A percentile compares a stretch with the other conserved stretches of the same genome.
Conservation (phyloP, 1,140 invertebrate species). For the Rhopalosiphum maidis region DNA sequence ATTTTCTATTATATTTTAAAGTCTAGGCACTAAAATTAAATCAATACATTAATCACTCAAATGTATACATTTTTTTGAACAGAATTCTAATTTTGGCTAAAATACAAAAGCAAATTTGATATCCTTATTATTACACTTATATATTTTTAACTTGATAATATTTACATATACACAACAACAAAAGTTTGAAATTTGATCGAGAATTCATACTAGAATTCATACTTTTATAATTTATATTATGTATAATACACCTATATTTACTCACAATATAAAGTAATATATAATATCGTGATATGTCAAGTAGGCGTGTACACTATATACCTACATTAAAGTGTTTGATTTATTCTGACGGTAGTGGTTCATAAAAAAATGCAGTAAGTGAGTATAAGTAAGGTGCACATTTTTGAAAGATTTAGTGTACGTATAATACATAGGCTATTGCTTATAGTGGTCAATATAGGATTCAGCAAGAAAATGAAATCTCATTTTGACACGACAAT, state of each 20-base stretch:
- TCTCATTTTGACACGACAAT: slow-evolving; percentile 57
- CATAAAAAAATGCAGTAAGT: slow-evolving; percentile 10
- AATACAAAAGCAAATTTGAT: not conserved
- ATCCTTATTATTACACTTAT: not conserved
- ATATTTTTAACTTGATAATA: not conserved
- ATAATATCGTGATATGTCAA: slow-evolving; percentile 4
- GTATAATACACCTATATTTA: not conserved
- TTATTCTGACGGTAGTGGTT: not conserved
- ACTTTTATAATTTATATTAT: not conserved
- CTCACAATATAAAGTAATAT: not conserved
- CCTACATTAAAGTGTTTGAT: not conserved
- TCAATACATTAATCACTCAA: not conserved
- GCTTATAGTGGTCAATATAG: slow-evolving; percentile 47
- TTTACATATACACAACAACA: not conserved
- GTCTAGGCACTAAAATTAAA: too few relatives aligned
- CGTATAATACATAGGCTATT: not conserved
- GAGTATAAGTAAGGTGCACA: not conserved
- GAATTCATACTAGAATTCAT: not conserved
- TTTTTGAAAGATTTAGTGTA: not conserved
- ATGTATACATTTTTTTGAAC: not conserved
- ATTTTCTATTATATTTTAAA: not conserved
- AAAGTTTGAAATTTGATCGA: not conserved
- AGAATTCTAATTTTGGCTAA: not conserved
- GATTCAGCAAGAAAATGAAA: slow-evolving; percentile 47
- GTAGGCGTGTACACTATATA: not conserved